Evolutionary conservation across 1,140 invertebrate genomes (phyloP).

Genomic region (Drosophila nasuta): DNA sequence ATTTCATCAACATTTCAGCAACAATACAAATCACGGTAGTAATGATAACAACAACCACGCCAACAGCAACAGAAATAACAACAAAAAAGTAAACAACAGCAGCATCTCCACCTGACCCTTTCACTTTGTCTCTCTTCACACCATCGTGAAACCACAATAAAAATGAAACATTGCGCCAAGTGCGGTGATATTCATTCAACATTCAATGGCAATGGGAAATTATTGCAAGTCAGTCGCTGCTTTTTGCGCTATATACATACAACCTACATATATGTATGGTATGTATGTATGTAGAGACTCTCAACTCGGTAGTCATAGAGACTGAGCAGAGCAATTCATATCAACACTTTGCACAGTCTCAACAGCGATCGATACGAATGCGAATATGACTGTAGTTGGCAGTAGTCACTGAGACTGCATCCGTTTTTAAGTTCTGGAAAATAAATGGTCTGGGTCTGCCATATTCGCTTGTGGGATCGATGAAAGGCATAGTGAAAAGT

Average conservation of each 20-base stretch:
- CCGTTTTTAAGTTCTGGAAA: slow-evolving; percentile 47
- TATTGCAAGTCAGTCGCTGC: slow-evolving; percentile 77
- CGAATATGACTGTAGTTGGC: slow-evolving; percentile 22
- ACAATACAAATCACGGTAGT: slow-evolving; percentile 74
- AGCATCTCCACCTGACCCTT: slow-evolving; percentile 11
- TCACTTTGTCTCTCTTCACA: neutral
- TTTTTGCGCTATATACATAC: slow-evolving; percentile 34
- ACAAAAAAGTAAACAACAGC: slow-evolving; percentile 55
- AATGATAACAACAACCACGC: slow-evolving; percentile 69
- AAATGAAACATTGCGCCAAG: slow-evolving; percentile 73
- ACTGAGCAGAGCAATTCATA: slow-evolving; percentile 38
- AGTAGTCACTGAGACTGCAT: slow-evolving; percentile 53
- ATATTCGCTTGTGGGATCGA: slow-evolving; percentile 64
- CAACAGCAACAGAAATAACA: slow-evolving; percentile 31
- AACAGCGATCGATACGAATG: slow-evolving; percentile 52
- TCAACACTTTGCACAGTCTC: slow-evolving; percentile 35
- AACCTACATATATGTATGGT: neutral
- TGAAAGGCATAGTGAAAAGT: slow-evolving; percentile 77
- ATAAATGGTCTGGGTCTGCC: slow-evolving; percentile 69
- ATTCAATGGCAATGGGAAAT: slow-evolving; percentile 66
- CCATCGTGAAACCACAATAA: slow-evolving; percentile 35
- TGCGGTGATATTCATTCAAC: slow-evolving; percentile 74
- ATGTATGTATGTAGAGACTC: slow-evolving; percentile 19
- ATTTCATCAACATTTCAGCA: slow-evolving; percentile 65
- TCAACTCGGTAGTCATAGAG: slow-evolving; percentile 67